Base-by-base conservation (phyloP, 2,797 vertebrate genomes). In the Erithacus rubecula region DNA sequence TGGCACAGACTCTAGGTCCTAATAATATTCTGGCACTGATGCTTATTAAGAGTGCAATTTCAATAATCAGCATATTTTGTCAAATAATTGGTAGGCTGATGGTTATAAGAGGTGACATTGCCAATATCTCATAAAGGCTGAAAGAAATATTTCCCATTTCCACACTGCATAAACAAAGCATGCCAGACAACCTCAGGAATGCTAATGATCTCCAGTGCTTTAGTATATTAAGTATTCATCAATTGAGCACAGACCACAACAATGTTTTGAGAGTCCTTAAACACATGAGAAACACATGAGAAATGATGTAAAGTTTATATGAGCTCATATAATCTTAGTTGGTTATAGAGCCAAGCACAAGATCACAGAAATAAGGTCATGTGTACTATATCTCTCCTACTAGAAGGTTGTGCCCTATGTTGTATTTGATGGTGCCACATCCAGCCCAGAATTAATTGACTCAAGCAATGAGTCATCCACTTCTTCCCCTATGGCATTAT, bases 51-150 rank as follows among this genome's bases (percentile, higher is more conserved):
- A 87, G 79, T 83, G 83, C 63, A 86, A 96, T 95, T 96, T 96
- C 97, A 96, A 89, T 95, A 85, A 97, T 96, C 96, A 97, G 97
- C 96, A 96, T 95, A 96, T 96, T 97, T 97, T 90, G 79, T 88
- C 74, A 92, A 96, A 93, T 96, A 97, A 96, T 97, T 96, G 92
- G 81, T 92, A 95, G 81, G 34, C 81, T 97, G 97, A 97, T 87
- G 95, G 60, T 97, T 96, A 97, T 96, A 76, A 89, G 93, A 96
- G 68, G 79, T 94, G 95, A 94, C 83, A 96, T 55, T 97, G 92
- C 88, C 94, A 96, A 79, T 96, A 92, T 72, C 79, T 96, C 58
- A 86, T 89, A 96, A 95, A 95, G 91, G 87, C 82, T 83, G 87
- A 85, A 96, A 96, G 72, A 92, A 93, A 72, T 89, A 94, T 95